phyloP scores from a whole-genome alignment of 2,888 invertebrate genomes.

The Hylaea fasciaria region DNA sequence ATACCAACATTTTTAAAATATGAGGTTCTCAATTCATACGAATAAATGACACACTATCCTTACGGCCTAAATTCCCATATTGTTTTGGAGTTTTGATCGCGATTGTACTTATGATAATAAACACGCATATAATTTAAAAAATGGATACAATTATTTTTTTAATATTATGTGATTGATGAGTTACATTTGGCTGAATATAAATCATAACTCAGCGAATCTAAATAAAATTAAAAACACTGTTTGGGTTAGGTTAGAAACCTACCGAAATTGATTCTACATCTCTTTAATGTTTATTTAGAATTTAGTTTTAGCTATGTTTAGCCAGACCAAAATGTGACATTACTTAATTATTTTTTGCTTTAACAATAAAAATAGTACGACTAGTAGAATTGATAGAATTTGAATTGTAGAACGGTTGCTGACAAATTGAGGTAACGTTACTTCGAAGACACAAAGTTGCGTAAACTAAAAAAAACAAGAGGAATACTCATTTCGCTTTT shows the following conservation, averaged over 20 bases:
- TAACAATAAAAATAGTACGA: not conserved
- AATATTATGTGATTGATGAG: not conserved
- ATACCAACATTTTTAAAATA: constrained; percentile 30
- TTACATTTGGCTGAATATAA: no score
- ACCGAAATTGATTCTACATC: not conserved
- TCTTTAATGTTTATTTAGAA: constrained; percentile 7
- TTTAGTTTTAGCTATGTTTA: constrained; percentile 25
- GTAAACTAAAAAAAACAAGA: not conserved
- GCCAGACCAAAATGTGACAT: constrained; percentile 21
- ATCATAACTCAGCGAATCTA: no score
- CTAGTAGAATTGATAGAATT: constrained; percentile 1
- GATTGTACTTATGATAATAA: constrained; percentile 2
- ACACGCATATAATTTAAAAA: not conserved
- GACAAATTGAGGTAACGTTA: not conserved
- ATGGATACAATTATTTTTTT: not conserved
- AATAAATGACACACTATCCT: not conserved
- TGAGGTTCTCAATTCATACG: constrained; percentile 23
- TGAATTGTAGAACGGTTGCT: not conserved
- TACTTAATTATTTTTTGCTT: constrained; percentile 1
- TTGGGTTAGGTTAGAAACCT: no score
- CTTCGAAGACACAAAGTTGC: not conserved
- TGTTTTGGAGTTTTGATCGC: constrained; percentile 15
- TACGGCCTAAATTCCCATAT: constrained; percentile 14
- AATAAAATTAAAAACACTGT: not conserved
- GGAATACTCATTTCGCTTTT: constrained; percentile 24